Evolutionary conservation across 2,888 invertebrate genomes (phyloP).

Genomic region (Branchinecta sandiegonensis): DNA sequence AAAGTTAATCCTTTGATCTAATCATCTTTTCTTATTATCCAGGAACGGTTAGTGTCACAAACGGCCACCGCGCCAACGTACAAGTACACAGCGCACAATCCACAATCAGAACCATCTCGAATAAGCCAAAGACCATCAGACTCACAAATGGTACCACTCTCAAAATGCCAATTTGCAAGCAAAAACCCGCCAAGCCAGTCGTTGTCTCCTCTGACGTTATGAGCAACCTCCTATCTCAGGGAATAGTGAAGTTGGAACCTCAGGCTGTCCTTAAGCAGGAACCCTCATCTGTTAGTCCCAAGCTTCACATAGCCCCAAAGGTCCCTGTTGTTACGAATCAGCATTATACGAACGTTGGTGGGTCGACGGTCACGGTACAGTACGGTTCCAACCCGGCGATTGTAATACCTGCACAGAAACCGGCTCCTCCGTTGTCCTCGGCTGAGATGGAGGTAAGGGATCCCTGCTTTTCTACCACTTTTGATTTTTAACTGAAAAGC

Average conservation of each 20-base stretch:
- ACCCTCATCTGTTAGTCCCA: background rate
- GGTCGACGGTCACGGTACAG: too few species aligned
- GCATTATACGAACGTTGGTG: too few species aligned
- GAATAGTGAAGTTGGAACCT: background rate
- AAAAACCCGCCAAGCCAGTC: slow-evolving; percentile 1
- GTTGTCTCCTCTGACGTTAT: background rate
- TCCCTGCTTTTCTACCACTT: background rate
- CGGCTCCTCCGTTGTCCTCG: background rate
- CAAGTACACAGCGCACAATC: background rate
- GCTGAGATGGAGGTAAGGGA: background rate
- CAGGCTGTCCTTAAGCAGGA: background rate
- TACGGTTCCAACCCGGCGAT: too few species aligned
- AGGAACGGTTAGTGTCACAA: slow-evolving; percentile 2
- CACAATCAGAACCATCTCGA: background rate
- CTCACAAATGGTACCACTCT: background rate
- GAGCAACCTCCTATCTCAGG: background rate
- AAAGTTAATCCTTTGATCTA: too few species aligned
- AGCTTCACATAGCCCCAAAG: background rate
- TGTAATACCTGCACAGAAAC: too few species aligned
- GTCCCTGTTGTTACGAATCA: too few species aligned
- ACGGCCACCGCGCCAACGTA: background rate
- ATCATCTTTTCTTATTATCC: background rate
- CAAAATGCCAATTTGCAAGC: slow-evolving; percentile 1
- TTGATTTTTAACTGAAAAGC: too few species aligned
- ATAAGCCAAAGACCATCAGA: background rate